These are phyloP conservation scores for Dynastes hyllus DNA, from an alignment of 2,888 invertebrate genomes.

Conservation along the genomic window DNA sequence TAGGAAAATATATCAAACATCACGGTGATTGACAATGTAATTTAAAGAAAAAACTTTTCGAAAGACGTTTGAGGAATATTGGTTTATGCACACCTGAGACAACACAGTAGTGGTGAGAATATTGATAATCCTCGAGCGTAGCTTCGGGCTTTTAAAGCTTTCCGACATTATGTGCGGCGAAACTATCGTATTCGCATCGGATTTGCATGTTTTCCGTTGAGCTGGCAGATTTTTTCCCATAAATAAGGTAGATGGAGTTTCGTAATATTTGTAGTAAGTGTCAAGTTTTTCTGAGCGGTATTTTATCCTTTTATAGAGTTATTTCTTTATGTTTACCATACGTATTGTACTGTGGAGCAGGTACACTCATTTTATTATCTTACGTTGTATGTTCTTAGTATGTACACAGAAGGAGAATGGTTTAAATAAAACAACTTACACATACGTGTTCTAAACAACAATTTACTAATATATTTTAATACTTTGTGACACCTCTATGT, in stretches of 20 bases:
- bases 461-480: too few species aligned
- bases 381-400: too few species aligned
- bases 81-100: conserved; percentile 47
- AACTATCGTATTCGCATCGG: conserved; percentile 34
- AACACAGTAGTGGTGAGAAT: conserved; percentile 46
- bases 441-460: too few species aligned
- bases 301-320: too few species aligned
- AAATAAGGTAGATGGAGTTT: background rate
- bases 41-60: conserved; percentile 47
- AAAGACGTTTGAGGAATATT: conserved; percentile 45
- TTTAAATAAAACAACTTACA: too few species aligned
- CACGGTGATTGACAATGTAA: conserved; percentile 47
- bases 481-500: too few species aligned
- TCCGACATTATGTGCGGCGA: conserved; percentile 12
- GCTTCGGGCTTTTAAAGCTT: conserved; percentile 39
- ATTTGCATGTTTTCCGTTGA: conserved; percentile 43
- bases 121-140: conserved; percentile 48
- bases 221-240: conserved; percentile 15
- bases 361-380: too few species aligned
- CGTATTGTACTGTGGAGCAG: too few species aligned
- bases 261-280: background rate
- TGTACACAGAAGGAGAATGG: too few species aligned
- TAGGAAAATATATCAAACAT: conserved; percentile 46
- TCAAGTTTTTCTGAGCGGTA: too few species aligned
- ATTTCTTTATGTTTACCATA: too few species aligned